Evolutionary conservation across 2,113 vertebrate species (phyloP).

Genomic region (Damaliscus lunatus): DNA sequence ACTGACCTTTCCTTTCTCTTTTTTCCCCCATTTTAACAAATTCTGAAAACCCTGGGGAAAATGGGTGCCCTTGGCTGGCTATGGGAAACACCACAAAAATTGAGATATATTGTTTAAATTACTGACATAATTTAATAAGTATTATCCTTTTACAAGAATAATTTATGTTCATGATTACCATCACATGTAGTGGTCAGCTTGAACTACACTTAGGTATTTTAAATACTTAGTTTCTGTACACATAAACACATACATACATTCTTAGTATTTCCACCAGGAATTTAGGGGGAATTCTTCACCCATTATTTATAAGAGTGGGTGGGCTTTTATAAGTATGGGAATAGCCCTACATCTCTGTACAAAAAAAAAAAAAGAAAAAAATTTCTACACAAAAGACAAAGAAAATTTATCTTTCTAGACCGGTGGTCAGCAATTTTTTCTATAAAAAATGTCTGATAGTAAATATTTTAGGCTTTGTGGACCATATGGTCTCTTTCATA

Average conservation of each 20-base stretch:
- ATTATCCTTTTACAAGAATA: neutral
- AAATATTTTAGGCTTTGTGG: neutral
- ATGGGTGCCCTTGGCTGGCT: neutral
- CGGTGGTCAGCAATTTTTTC: neutral
- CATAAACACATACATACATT: neutral
- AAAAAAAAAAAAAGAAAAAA: neutral
- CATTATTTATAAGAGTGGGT: neutral
- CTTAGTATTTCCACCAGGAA: neutral
- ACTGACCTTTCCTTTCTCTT: neutral
- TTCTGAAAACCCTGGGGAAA: neutral
- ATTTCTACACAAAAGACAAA: neutral
- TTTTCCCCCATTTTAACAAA: constrained; percentile 1
- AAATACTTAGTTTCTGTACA: neutral
- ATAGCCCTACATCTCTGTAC: neutral
- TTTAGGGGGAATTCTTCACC: neutral
- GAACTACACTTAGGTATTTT: neutral
- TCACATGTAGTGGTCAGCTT: neutral
- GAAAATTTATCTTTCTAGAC: constrained; percentile 2
- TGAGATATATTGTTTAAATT: constrained; percentile 15
- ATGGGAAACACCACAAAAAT: neutral
- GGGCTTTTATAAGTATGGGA: neutral
- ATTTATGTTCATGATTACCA: constrained; percentile 26
- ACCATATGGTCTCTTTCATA: neutral
- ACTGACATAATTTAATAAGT: constrained; percentile 20
- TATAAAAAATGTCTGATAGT: neutral